phyloP scores from a whole-genome alignment of 2,797 vertebrate genomes.

The Phrynocephalus vlangalii region DNA sequence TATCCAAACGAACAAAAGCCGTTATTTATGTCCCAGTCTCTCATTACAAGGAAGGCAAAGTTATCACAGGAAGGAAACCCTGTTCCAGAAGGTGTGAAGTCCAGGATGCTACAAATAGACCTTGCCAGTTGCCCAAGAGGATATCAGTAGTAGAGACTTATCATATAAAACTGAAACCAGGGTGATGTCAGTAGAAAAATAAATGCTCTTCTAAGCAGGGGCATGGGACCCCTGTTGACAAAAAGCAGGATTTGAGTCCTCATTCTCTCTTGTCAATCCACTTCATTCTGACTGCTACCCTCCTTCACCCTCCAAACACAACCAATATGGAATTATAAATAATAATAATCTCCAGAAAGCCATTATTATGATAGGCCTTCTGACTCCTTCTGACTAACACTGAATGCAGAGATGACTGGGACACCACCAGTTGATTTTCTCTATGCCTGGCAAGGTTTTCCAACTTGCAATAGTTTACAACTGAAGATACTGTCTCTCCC shows the following conservation, averaged over 20 bases:
- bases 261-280: background rate
- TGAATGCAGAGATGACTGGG: background rate
- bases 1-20: slow-evolving; percentile 12
- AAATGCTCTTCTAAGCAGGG: background rate
- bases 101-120: background rate
- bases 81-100: slow-evolving; percentile 5
- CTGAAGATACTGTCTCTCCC: background rate
- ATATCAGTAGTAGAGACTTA: background rate
- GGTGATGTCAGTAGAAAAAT: background rate
- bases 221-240: background rate
- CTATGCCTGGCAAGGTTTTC: background rate
- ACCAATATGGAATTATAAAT: background rate
- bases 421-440: background rate
- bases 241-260: background rate
- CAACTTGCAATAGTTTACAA: background rate
- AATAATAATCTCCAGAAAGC: background rate
- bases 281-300: no score
- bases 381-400: background rate
- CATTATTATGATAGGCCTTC: background rate
- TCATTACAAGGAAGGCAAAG: background rate
- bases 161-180: background rate
- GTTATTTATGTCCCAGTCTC: background rate
- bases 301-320: background rate
- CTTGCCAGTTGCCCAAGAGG: background rate
- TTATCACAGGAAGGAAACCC: slow-evolving; percentile 11